Base-by-base conservation (phyloP, 2,797 vertebrate genomes). In the Rhabdophis nuchalis region DNA sequence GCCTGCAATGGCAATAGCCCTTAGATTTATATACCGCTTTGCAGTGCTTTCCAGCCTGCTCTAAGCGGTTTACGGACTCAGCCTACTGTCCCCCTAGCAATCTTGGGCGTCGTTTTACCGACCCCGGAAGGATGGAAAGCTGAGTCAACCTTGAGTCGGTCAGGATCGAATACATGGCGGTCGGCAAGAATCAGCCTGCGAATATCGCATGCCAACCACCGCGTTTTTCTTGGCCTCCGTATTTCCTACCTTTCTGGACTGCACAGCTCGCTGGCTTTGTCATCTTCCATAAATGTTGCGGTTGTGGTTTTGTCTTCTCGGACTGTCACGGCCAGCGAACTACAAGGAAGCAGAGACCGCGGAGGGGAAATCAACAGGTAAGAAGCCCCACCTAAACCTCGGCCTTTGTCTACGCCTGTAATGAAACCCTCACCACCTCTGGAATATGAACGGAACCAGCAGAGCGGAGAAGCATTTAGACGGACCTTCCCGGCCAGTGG, bases 301-400 rank as follows among this genome's bases (percentile, higher is more conserved):
- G 87, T 88, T 1, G 56, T 20, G 1, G 93, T 92, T 88, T 77
- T 91, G 7, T 93, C 93, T 88, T 93, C 89, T 16, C 93, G 57
- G 68, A 92, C 20, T 5, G 72, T 90, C 72, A 93, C 89, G 4
- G 46, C 16, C 12, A 92, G 5, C 1, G 87, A 61, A 60, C 93
- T 93, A 41, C 18, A 13, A 72, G 77, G 8, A 72, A 90, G 72
- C 11, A 25, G 41, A 68, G 58, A 32, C 13, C 36, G 5, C 20
- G 36, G 4, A 46, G 36, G 36, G 36, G 72, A 25, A 25, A 46
- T 25, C 20, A 82, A 46, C 20, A 23, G 36, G 9, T 82, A 41
- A 82, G 36, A 23, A 46, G 27, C 5, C 12, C n/a, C 8, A 25
- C 27, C 8, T 25, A 60, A 53, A 82, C 16, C 56, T 64, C 23